Base-by-base conservation (phyloP, 2,113 vertebrate species). In the Cryptotis parvus region DNA sequence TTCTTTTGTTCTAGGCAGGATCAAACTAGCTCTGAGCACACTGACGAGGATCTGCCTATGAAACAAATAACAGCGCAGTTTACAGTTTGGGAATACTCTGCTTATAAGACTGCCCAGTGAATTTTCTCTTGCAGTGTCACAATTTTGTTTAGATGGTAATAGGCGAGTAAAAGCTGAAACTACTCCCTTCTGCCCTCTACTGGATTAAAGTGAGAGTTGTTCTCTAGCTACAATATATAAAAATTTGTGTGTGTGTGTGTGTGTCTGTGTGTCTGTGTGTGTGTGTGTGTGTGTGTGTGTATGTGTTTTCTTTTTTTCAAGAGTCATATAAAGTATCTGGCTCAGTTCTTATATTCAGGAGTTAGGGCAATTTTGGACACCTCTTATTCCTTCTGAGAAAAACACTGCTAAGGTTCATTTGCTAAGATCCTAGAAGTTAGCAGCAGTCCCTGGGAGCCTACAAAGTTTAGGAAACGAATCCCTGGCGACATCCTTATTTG, bases 101-200 rank as follows among this genome's bases (percentile, higher is more conserved):
- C 39, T 74, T 61, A 84, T 37, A 81, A 14, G 90, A 4, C 1
- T 39, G 5, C 29, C 55, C 72, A 37, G 37, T 73, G 27, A 76
- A 78, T 55, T 70, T 70, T 88, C 49, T 39, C 31, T 87, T 65
- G 35, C 16, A 65, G 41, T 65, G 49, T 65, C 90, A 87, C 37
- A 41, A 52, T 77, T 83, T 76, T 49, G 70, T 85, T 80, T 31
- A 9, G 27, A 24, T 29, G 33, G 22, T 72, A 8, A 58, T 8
- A n/a, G 27, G 22, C 78, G 14, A 83, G 20, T 69, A 90, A 68
- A 35, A 82, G 35, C 33, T 85, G 39, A 85, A 95, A 92, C 75
- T 91, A 92, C 75, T 92, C 90, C 55, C 31, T 91, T 91, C 77
- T 93, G 94, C 93, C 90, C 90, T 86, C 95, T 95, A 65, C 90